Conservation (phyloP, 2,797 vertebrate genomes). For the Gallirallus australis region DNA sequence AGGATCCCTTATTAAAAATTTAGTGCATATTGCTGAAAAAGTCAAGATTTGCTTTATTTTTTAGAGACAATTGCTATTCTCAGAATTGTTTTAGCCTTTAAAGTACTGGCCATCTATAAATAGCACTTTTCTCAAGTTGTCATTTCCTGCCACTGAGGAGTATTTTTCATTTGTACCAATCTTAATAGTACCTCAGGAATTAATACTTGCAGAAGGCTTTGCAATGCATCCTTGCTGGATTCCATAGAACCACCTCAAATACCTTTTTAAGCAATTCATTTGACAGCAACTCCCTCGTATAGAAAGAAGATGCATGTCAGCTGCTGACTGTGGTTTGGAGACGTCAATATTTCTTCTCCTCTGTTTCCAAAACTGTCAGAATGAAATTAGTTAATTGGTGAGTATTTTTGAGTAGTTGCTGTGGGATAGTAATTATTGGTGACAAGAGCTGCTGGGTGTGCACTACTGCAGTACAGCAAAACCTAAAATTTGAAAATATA, state of each 20-base stretch:
- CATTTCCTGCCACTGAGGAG: not conserved
- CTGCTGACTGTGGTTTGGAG: slow-evolving; percentile 46
- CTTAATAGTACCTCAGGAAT: slow-evolving; percentile 35
- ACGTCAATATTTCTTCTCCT: slow-evolving; percentile 60
- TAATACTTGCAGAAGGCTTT: slow-evolving; percentile 40
- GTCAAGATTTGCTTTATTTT: slow-evolving; percentile 65
- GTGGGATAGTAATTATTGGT: slow-evolving; percentile 49
- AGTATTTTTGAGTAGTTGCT: slow-evolving; percentile 45
- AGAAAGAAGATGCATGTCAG: slow-evolving; percentile 54
- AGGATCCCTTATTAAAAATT: slow-evolving; percentile 60
- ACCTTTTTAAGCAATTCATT: slow-evolving; percentile 58
- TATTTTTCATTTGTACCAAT: slow-evolving; percentile 32
- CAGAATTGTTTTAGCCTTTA: not conserved
- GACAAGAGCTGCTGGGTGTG: slow-evolving; percentile 41
- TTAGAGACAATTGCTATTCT: slow-evolving; percentile 17
- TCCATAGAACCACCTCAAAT: slow-evolving; percentile 18
- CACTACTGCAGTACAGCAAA: slow-evolving; percentile 7
- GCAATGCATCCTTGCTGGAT: not conserved
- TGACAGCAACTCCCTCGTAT: slow-evolving; percentile 60
- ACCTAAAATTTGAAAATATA: not conserved
- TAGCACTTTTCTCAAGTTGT: not conserved
- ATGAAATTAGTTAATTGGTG: slow-evolving; percentile 65
- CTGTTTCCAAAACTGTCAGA: slow-evolving; percentile 66
- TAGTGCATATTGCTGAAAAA: slow-evolving; percentile 49
- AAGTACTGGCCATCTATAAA: slow-evolving; percentile 10